Conservation (phyloP, 1,140 invertebrate genomes). For the Drosophila simulans region DNA sequence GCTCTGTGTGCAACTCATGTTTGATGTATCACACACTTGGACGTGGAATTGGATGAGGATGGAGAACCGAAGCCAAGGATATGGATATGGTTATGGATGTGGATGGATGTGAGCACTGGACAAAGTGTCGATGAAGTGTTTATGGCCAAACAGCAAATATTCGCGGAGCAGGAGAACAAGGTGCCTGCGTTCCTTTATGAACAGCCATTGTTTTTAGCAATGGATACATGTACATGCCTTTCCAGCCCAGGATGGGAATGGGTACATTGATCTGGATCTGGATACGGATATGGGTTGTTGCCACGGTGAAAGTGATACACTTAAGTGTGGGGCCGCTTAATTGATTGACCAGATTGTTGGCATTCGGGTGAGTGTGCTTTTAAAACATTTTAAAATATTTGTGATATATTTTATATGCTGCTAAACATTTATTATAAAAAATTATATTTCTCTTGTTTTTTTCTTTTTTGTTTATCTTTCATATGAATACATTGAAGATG, state of each 20-base stretch:
- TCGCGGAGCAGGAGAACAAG: conserved; percentile 4
- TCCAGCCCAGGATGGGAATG: conserved; percentile 10
- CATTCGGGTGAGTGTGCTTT: not conserved
- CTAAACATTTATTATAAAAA: too few species aligned
- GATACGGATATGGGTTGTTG: not conserved
- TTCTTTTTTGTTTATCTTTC: too few species aligned
- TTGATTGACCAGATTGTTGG: not conserved
- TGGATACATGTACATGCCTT: conserved; percentile 46
- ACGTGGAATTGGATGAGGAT: conserved; percentile 12
- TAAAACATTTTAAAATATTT: too few species aligned
- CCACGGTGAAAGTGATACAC: conserved; percentile 11
- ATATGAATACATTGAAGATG: too few species aligned
- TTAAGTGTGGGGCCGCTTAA: not conserved
- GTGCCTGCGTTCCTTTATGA: conserved; percentile 18
- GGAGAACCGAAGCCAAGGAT: conserved; percentile 2
- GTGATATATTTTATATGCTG: too few species aligned
- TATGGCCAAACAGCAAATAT: conserved; percentile 54
- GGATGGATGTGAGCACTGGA: conserved; percentile 19
- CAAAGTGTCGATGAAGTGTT: conserved; percentile 74
- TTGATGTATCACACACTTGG: conserved; percentile 58
- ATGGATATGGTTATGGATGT: conserved; percentile 3
- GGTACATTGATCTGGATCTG: conserved; percentile 1
- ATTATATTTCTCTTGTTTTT: too few species aligned
- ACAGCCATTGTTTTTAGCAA: conserved; percentile 25
- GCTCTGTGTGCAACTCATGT: conserved; percentile 44